These are phyloP conservation scores for Neoaliturus tenellus DNA, from an alignment of 2,888 invertebrate genomes.

Conservation along the genomic window DNA sequence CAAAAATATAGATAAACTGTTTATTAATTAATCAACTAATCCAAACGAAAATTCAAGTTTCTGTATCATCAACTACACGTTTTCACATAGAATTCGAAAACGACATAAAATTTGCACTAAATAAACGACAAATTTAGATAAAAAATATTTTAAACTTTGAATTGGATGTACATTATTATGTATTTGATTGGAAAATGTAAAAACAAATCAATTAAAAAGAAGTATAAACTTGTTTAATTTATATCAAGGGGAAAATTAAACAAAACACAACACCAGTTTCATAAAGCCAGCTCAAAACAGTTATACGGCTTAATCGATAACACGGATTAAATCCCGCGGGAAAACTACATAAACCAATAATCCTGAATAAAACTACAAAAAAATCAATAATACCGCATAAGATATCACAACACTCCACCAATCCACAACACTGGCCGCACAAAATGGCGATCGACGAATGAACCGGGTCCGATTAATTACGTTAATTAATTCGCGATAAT, in stretches of 20 bases:
- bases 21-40: too few species aligned
- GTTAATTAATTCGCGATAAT: constrained; percentile 39
- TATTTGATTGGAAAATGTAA: too few species aligned
- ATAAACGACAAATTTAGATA: too few species aligned
- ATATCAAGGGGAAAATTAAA: background rate
- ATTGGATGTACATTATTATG: too few species aligned
- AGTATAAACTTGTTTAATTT: too few species aligned
- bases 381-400: background rate
- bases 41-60: too few species aligned
- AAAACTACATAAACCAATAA: constrained; percentile 1
- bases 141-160: too few species aligned
- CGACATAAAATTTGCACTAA: too few species aligned
- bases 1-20: too few species aligned
- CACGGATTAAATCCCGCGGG: constrained; percentile 6
- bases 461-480: constrained; percentile 24
- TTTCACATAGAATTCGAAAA: too few species aligned
- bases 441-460: constrained; percentile 36
- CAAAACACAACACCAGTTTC: background rate
- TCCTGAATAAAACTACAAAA: background rate
- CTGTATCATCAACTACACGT: too few species aligned
- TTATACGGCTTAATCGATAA: background rate
- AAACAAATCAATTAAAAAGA: too few species aligned
- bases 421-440: constrained; percentile 34
- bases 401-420: constrained; percentile 39
- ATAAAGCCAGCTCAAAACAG: background rate